Conservation (phyloP, 1,140 invertebrate genomes). For the honey bee (Apis mellifera) region Amel_HAv3.1 CM009943.2:2738001-2738500, state of each 20-base stretch:
- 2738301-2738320: slow-evolving; percentile 48
- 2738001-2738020: slow-evolving; percentile 44
- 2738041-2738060: slow-evolving; percentile 67
- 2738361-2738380: slow-evolving; percentile 55
- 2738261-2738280: slow-evolving; percentile 50
- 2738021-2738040: slow-evolving; percentile 49
- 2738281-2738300: slow-evolving; percentile 53
- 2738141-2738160: slow-evolving; percentile 75
- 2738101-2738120: slow-evolving; percentile 81
- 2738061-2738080: slow-evolving; percentile 64
- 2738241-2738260: slow-evolving; percentile 52
- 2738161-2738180: slow-evolving; percentile 58
- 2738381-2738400: slow-evolving; percentile 81
- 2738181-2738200: slow-evolving; percentile 55
- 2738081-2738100: slow-evolving; percentile 75
- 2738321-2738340: slow-evolving; percentile 67
- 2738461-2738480: slow-evolving; percentile 74
- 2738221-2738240: background rate
- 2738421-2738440: slow-evolving; percentile 80
- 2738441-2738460: slow-evolving; percentile 79
- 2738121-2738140: slow-evolving; percentile 82
- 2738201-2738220: slow-evolving; percentile 52
- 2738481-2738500: slow-evolving; percentile 54
- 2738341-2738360: slow-evolving; percentile 44
- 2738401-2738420: slow-evolving; percentile 81